Evolutionary conservation across 2,113 vertebrate genomes (phyloP).

Genomic region (Marmota flaviventris): DNA sequence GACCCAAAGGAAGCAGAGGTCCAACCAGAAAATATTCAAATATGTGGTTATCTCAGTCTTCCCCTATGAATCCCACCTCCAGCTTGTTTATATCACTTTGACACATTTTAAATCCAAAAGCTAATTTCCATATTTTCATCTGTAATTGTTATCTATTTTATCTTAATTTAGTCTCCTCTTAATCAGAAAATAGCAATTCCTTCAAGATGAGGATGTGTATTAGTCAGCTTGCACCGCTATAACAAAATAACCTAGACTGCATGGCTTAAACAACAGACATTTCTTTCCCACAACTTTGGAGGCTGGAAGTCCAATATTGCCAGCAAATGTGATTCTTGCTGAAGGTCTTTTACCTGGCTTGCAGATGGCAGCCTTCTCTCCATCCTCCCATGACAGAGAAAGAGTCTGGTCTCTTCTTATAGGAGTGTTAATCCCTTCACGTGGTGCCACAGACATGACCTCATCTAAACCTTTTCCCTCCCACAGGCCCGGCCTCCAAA

Average conservation of each 20-base stretch:
- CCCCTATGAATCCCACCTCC: not conserved
- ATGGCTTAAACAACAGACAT: not conserved
- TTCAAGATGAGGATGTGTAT: not conserved
- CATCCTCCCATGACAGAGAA: not conserved
- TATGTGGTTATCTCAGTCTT: not conserved
- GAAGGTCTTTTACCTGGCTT: not conserved
- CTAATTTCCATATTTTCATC: not conserved
- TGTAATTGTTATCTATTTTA: not conserved
- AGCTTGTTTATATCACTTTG: not conserved
- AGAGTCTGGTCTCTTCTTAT: not conserved
- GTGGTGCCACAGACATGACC: too few relatives aligned
- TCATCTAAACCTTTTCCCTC: not conserved
- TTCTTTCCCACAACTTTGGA: not conserved
- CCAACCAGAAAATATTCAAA: not conserved
- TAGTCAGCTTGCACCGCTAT: not conserved
- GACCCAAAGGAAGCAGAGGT: not conserved
- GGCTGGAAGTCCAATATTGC: not conserved
- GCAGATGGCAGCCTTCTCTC: not conserved
- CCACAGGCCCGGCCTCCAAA: too few relatives aligned
- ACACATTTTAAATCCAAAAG: not conserved
- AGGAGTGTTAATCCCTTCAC: not conserved
- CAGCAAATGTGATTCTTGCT: not conserved
- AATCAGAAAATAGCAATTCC: not conserved
- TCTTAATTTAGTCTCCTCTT: not conserved
- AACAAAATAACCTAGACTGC: not conserved